These are phyloP conservation scores for Mesocricetus auratus DNA, from an alignment of 2,113 vertebrate genomes.

Conservation along the genomic window DNA sequence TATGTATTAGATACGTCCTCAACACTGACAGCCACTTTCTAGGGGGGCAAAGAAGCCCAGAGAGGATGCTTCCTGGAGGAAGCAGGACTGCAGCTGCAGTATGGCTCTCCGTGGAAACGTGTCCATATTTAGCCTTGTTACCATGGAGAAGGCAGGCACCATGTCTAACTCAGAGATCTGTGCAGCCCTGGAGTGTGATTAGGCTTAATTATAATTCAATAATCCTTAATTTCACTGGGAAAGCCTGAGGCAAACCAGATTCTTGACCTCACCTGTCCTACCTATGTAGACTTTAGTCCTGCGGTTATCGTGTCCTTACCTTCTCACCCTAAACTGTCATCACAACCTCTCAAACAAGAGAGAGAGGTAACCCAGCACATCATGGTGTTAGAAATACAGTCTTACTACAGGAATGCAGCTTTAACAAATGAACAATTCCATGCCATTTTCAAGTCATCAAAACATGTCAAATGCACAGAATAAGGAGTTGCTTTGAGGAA, in stretches of 20 bases:
- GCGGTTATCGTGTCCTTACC: not conserved
- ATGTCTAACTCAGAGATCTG: constrained; percentile 76
- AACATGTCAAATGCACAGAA: constrained; percentile 7
- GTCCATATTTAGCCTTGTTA: constrained; percentile 83
- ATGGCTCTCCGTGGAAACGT: constrained; percentile 85
- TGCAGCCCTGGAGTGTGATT: constrained; percentile 61
- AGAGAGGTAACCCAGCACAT: not conserved
- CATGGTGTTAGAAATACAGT: constrained; percentile 11
- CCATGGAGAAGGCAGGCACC: constrained; percentile 84
- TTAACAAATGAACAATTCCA: constrained; percentile 50
- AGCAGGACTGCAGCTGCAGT: constrained; percentile 68
- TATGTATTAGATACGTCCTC: not conserved
- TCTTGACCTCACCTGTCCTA: constrained; percentile 47
- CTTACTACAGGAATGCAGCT: not conserved
- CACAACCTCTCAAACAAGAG: constrained; percentile 3
- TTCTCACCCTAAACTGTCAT: not conserved
- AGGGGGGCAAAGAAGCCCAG: constrained; percentile 40
- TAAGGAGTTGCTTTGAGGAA: constrained; percentile 42
- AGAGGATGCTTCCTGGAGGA: constrained; percentile 43
- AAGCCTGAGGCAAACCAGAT: not conserved
- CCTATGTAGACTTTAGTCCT: not conserved
- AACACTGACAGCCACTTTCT: constrained; percentile 22
- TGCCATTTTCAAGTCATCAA: constrained; percentile 27
- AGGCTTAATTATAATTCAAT: constrained; percentile 72
- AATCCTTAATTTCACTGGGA: constrained; percentile 60